Base-by-base conservation (phyloP, 2,113 vertebrate genomes). In the Cairina moschata region DNA sequence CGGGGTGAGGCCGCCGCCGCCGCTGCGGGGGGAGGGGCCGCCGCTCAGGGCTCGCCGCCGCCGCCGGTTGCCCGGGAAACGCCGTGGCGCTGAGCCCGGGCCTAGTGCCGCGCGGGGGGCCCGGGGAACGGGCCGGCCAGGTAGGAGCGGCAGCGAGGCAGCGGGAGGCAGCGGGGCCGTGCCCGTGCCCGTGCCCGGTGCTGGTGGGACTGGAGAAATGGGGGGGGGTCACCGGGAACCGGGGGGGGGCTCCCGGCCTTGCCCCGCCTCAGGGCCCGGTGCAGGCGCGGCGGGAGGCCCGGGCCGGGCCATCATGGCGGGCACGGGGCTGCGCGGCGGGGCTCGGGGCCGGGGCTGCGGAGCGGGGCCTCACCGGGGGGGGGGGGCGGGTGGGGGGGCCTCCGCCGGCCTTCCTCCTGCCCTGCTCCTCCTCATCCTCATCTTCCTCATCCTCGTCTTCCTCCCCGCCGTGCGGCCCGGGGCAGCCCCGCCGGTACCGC, bases 81-180 rank as follows among this genome's bases (percentile, higher is more conserved):
- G 97, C 98, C 98, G 99, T 98, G 99, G 99, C 98, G 97, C 98
- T 97, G 95, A 79, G 92, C 95, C 95, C 94, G 98, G 99, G 99
- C 99, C 99, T 99, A 97, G 94, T 88, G 83, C 91, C 89, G 90
- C 62, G 91, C 50, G 67, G 86, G 95, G 84, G 46, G 46, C 95
- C 96, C 93, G 95, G 95, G 82, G 90, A 93, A 76, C 90, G 88
- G 91, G 95, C 80, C 82, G 78, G 83, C 65, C 94, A 73, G 86
- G 72, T 90, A 84, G 75, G 85, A 69, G 26, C 46, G 13, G 59
- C 32, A 9, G 38, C 9, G 38, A 38, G 29, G 34, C 59, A 42
- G 42, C 46, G 13, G 59, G 34, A 9, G 29, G 34, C 59, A 48
- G 42, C 28, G 54, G 59, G 59, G 31, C 46, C 46, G 46, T 48